Evolutionary conservation across 2,888 invertebrate species (phyloP).

Genomic region (Heterodera filipjevi): DNA sequence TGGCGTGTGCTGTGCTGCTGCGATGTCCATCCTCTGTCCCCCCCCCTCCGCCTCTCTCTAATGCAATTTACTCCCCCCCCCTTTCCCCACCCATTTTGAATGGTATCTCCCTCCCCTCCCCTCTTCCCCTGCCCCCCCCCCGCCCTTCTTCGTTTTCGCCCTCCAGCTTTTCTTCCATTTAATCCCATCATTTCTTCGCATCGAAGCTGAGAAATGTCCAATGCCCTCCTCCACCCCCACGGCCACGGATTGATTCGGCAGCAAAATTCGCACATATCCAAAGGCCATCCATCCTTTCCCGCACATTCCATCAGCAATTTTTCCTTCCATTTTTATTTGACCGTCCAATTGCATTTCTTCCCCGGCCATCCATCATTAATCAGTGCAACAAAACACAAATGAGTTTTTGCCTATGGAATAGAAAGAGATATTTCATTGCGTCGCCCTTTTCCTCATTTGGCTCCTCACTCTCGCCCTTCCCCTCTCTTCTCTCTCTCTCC

Average conservation of each 20-base stretch:
- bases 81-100: background rate
- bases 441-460: no score
- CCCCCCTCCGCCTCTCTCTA: background rate
- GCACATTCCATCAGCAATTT: background rate
- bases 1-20: background rate
- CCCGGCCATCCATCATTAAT: no score
- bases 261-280: background rate
- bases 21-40: background rate
- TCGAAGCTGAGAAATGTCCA: background rate
- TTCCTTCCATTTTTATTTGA: background rate
- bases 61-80: conserved; percentile 1
- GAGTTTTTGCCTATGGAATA: no score
- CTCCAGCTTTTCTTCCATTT: background rate
- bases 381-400: no score
- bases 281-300: background rate
- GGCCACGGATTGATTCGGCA: background rate
- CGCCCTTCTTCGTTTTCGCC: background rate
- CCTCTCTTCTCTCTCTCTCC: background rate
- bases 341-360: no score
- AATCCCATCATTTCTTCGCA: background rate
- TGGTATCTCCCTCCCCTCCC: background rate
- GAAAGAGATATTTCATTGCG: no score
- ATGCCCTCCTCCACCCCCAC: background rate
- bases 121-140: background rate
- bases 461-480: background rate